phyloP scores from a whole-genome alignment of 2,797 vertebrate genomes.

The Peromyscus attwateri region DNA sequence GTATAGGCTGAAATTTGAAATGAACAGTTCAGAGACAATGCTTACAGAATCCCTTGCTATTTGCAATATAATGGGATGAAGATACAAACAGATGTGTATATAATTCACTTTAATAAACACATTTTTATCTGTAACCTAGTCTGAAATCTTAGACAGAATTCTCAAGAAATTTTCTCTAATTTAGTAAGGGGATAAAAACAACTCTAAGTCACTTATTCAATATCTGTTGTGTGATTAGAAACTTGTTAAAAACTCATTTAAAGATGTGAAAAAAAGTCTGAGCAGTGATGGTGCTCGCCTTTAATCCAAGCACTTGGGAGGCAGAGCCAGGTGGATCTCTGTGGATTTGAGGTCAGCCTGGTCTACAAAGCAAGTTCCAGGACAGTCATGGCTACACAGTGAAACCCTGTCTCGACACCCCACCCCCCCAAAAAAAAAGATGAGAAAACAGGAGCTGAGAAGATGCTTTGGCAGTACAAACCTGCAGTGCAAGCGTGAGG shows the following conservation, averaged over 20 bases:
- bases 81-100: neutral
- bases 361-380: neutral
- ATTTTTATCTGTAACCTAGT: neutral
- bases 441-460: neutral
- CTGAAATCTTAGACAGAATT: constrained; percentile 39
- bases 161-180: constrained; percentile 7
- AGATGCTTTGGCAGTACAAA: neutral
- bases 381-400: neutral
- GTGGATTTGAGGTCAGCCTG: neutral
- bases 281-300: accelerated
- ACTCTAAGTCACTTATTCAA: neutral
- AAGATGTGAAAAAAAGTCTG: neutral
- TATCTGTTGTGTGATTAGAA: neutral
- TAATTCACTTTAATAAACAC: constrained; percentile 30
- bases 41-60: neutral
- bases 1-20: neutral
- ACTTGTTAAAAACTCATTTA: neutral
- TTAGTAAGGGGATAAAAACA: constrained; percentile 36
- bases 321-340: neutral
- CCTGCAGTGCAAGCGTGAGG: neutral
- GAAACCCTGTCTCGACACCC: neutral
- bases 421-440: neutral
- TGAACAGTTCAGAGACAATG: neutral
- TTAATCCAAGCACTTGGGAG: neutral
- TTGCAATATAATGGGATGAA: neutral